These are phyloP conservation scores for Drosophila algonquin DNA, from an alignment of 2,888 invertebrate species.

Conservation along the genomic window DNA sequence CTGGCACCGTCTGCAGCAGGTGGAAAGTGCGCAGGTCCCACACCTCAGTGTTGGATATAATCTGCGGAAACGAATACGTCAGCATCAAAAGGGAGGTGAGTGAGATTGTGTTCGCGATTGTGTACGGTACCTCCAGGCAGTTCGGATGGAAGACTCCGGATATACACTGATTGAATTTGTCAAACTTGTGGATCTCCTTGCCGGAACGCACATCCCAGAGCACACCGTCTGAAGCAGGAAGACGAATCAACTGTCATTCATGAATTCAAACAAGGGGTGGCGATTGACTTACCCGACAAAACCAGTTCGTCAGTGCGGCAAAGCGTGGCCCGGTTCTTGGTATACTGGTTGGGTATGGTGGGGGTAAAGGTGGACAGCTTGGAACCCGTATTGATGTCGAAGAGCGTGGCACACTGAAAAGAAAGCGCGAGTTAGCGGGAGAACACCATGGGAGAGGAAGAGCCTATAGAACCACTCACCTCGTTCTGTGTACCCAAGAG, in stretches of 20 bases:
- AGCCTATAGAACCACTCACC: slow-evolving; percentile 58
- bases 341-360: slow-evolving; percentile 95
- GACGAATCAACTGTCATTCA: neutral
- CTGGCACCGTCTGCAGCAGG: slow-evolving; percentile 95
- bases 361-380: slow-evolving; percentile 90
- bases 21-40: slow-evolving; percentile 99
- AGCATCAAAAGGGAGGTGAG: neutral
- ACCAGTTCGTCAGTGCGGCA: slow-evolving; percentile 96
- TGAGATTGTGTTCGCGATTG: too few relatives aligned
- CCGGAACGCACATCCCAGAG: slow-evolving; percentile 96
- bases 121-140: slow-evolving; percentile 92
- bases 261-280: neutral
- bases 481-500: slow-evolving; percentile 95
- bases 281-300: slow-evolving; percentile 87
- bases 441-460: neutral
- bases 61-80: slow-evolving; percentile 84
- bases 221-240: slow-evolving; percentile 90
- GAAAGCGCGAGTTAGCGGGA: neutral
- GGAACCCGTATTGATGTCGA: slow-evolving; percentile 93
- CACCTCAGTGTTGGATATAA: slow-evolving; percentile 98
- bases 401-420: slow-evolving; percentile 86
- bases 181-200: slow-evolving; percentile 97
- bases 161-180: slow-evolving; percentile 97
- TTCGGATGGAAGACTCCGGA: slow-evolving; percentile 99
- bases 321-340: slow-evolving; percentile 96